Percentiles rank a stretch among this genome's conserved stretches.
phyloP scores from a whole-genome alignment of 1,140 invertebrate genomes.

The Apis cerana region DNA sequence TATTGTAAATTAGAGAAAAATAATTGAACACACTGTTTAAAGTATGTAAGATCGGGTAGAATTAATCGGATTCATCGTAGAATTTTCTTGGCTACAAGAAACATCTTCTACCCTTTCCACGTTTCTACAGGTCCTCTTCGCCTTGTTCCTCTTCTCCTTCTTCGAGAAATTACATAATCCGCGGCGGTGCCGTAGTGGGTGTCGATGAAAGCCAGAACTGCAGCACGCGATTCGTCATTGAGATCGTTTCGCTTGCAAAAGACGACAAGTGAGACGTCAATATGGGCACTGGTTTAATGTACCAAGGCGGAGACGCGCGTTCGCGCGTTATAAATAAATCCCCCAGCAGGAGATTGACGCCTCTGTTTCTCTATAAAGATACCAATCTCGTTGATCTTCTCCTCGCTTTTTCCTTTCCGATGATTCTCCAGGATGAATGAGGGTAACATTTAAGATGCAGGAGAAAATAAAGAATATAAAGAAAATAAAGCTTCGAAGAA shows the following conservation, averaged over 20 bases:
- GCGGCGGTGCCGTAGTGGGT: constrained; percentile 50
- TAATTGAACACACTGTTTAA: background rate
- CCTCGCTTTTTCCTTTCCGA: too few relatives aligned
- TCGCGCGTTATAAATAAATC: constrained; percentile 48
- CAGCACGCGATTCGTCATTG: constrained; percentile 55
- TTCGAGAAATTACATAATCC: constrained; percentile 56
- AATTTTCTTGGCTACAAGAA: constrained; percentile 32
- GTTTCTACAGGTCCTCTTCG: constrained; percentile 2
- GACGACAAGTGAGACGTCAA: constrained; percentile 40
- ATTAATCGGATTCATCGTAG: background rate
- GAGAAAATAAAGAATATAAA: too few relatives aligned
- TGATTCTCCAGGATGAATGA: background rate
- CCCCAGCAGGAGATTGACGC: constrained; percentile 34
- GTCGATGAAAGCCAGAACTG: constrained; percentile 63
- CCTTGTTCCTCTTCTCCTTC: constrained; percentile 3
- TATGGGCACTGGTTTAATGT: constrained; percentile 42
- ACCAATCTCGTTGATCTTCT: background rate
- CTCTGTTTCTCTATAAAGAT: constrained; percentile 17
- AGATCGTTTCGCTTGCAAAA: constrained; percentile 37
- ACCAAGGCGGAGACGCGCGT: constrained; percentile 24
- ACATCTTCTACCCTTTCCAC: background rate
- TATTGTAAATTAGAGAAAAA: background rate
- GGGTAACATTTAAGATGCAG: background rate
- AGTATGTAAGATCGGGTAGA: background rate
- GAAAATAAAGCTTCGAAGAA: too few relatives aligned